Percentiles rank a stretch among this genome's conserved stretches.
Evolutionary conservation across 2,888 invertebrate genomes (phyloP).

Genomic region (Drosophila kuntzei): DNA sequence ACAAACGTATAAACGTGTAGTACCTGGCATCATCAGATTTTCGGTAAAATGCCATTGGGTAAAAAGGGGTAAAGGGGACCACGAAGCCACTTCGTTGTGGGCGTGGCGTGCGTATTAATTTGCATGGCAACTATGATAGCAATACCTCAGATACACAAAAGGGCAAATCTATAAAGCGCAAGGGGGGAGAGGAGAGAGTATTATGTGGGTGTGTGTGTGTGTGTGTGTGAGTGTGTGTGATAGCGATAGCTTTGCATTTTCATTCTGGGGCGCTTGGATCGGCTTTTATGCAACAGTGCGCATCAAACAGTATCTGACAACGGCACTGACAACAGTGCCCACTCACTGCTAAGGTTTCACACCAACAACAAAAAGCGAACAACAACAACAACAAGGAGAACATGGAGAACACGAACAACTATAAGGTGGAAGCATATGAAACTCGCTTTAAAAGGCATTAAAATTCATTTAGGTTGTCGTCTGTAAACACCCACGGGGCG

Average conservation of each 20-base stretch:
- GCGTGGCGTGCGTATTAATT: constrained; percentile 57
- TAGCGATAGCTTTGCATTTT: constrained; percentile 56
- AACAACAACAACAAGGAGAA: constrained; percentile 23
- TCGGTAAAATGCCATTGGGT: constrained; percentile 56
- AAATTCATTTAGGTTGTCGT: constrained; percentile 74
- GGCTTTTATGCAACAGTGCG: constrained; percentile 79
- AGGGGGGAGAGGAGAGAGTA: too few species aligned
- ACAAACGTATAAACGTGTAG: neutral
- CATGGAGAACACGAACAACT: constrained; percentile 22
- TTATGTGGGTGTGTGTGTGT: neutral
- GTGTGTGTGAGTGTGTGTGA: constrained; percentile 1
- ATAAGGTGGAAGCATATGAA: constrained; percentile 58
- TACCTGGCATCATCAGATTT: constrained; percentile 40
- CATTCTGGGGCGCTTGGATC: constrained; percentile 50
- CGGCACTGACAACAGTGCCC: constrained; percentile 42
- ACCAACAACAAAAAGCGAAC: constrained; percentile 10
- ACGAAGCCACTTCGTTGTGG: constrained; percentile 14
- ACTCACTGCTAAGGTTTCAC: constrained; percentile 67
- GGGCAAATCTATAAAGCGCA: neutral
- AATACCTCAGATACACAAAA: neutral
- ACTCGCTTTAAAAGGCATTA: constrained; percentile 72
- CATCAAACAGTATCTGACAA: constrained; percentile 65
- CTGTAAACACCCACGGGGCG: constrained; percentile 39
- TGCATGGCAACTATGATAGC: constrained; percentile 47
- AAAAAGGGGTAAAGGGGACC: neutral